phyloP scores from a whole-genome alignment of 2,888 invertebrate species.

The Frankliniella fusca region DNA sequence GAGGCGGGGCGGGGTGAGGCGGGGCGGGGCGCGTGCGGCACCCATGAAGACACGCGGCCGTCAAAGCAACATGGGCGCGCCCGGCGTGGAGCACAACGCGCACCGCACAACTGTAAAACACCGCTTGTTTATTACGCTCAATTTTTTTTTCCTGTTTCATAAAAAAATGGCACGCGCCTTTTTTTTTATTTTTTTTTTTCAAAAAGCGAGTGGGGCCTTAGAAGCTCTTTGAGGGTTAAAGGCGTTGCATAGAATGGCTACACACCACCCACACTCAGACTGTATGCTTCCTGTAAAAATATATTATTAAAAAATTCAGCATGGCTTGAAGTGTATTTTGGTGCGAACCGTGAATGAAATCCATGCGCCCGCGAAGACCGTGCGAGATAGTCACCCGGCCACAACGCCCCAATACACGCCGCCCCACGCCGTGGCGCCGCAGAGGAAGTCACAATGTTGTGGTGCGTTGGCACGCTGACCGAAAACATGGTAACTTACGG shows the following conservation, averaged over 20 bases:
- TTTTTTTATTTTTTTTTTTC: neutral
- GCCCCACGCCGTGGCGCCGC: neutral
- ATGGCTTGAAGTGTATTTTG: too few species aligned
- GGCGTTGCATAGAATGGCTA: too few species aligned
- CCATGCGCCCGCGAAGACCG: too few species aligned
- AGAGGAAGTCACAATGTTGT: constrained; percentile 24
- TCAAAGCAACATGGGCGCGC: neutral
- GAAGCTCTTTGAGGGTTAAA: too few species aligned
- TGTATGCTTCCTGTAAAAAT: too few species aligned
- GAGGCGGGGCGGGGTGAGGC: neutral
- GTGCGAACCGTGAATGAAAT: too few species aligned
- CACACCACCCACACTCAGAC: too few species aligned
- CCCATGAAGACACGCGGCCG: neutral
- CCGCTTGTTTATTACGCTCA: too few species aligned
- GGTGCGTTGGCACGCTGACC: neutral
- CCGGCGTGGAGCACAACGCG: neutral
- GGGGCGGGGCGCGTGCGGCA: neutral
- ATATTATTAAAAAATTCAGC: too few species aligned
- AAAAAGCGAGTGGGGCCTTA: neutral
- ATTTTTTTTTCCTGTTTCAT: too few species aligned
- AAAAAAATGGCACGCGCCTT: neutral
- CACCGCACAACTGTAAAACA: neutral
- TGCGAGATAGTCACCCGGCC: too few species aligned
- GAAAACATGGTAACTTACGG: constrained; percentile 3
- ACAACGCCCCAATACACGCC: too few species aligned